Evolutionary conservation across 1,140 invertebrate species (phyloP), one percentile per base, ranked within the genome.

Genomic region (Diorhabda elongata): DNA sequence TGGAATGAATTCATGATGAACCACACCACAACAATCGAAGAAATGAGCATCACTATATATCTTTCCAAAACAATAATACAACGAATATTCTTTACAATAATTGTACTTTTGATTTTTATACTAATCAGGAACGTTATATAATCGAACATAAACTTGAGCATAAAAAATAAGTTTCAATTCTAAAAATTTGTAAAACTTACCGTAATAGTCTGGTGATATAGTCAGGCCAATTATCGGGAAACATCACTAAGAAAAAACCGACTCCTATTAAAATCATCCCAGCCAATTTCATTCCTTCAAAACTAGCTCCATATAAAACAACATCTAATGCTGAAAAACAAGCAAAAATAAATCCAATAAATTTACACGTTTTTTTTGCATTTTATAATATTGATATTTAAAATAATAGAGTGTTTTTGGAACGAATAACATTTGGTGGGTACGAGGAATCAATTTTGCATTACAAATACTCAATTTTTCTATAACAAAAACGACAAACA

Each of bases 171-270:
- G 8, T 3, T 26, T 26, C 26, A 26, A 26, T 26, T 26, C 26
- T 26, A 26, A 26, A 26, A 47, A 9, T 63, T n/a, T 47, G 9
- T 44, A 42, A 58, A 61, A n/a, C 85, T 82, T 87, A 95, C 92
- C 93, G 90, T 72, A 97, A 85, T 61, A 96, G 82, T 74, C 92
- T 86, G 70, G 93, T 95, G 78, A 96, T 93, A 79, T 96, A 96
- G 78, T 96, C 91, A 3, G 95, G 94, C 95, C 95, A 98, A 82
- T 97, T 95, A 79, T 95, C 92, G 2, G 95, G 96, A 75, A 98
- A 93, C 88, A 97, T 93, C 62, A 97, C 94, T 45, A 97, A 86
- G 78, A 95, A 93, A 83, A 97, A 96, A 63, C 94, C 94, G 64
- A 95, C 91, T 3, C 91, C 88, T 75, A 97, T 96, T 8, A 97